Evolutionary conservation across 2,888 invertebrate species (phyloP).

Genomic region (Tryphoninae sp.): DNA sequence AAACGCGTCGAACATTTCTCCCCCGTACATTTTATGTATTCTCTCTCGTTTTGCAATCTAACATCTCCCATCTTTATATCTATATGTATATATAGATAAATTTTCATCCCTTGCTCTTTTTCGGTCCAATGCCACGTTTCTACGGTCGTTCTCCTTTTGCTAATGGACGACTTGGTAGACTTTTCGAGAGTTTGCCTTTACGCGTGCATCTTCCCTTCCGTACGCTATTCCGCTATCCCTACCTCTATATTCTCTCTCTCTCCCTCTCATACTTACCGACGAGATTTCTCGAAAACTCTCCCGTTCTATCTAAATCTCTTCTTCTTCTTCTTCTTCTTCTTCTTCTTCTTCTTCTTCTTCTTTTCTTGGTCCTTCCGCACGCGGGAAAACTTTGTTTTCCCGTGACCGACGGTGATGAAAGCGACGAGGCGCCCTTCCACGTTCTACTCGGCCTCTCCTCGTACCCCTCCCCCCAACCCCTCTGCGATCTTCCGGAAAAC

Average conservation of each 20-base stretch:
- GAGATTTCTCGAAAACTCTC: conserved; percentile 48
- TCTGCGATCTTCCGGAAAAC: conserved; percentile 43
- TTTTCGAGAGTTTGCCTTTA: conserved; percentile 37
- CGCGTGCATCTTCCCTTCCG: conserved; percentile 32
- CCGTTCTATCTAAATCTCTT: conserved; percentile 59
- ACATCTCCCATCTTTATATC: conserved; percentile 9
- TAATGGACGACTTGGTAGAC: conserved; percentile 55
- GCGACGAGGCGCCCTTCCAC: conserved; percentile 33
- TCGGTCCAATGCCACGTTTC: conserved; percentile 24
- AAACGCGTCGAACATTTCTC: conserved; percentile 23
- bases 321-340: conserved; percentile 55
- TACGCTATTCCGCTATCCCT: conserved; percentile 36
- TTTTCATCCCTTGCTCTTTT: conserved; percentile 13
- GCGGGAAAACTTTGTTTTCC: conserved; percentile 64
- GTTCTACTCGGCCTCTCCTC: conserved; percentile 4
- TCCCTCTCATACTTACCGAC: conserved; percentile 8
- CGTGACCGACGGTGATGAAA: conserved; percentile 62
- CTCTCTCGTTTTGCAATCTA: conserved; percentile 12
- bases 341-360: conserved; percentile 54
- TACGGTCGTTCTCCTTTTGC: conserved; percentile 36
- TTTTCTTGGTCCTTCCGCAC: conserved; percentile 56
- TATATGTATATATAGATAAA: background rate
- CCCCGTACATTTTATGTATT: conserved; percentile 13
- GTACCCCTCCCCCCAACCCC: background rate
- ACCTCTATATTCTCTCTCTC: conserved; percentile 21